A percentile compares a stretch with the other conserved stretches of the same genome.
Conservation (phyloP, 1,140 invertebrate species). For the Plutomurus gul region DNA sequence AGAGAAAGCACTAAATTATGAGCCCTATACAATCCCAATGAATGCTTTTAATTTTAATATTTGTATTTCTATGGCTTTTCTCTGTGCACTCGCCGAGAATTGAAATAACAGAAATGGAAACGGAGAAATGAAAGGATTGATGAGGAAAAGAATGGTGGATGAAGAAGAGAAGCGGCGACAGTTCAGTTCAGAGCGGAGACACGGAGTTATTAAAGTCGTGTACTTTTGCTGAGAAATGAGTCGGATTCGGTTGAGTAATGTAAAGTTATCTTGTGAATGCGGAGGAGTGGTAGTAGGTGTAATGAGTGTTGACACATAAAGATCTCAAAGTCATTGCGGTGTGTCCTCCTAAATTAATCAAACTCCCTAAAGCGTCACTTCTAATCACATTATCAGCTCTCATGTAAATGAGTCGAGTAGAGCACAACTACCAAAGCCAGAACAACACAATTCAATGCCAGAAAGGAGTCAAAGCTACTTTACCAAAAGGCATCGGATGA, state of each 20-base stretch:
- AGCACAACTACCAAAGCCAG: background rate
- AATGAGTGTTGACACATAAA: slow-evolving; percentile 47
- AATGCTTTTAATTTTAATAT: slow-evolving; percentile 29
- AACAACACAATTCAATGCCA: background rate
- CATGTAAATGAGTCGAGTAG: slow-evolving; percentile 42
- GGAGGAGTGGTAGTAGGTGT: slow-evolving; percentile 34
- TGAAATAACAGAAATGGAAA: background rate
- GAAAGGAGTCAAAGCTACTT: background rate
- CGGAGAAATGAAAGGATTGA: background rate
- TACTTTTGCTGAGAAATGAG: too few species aligned
- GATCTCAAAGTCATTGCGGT: slow-evolving; percentile 43
- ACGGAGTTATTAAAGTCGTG: too few species aligned
- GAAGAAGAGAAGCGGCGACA: background rate
- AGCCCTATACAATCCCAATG: background rate
- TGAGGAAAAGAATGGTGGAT: background rate
- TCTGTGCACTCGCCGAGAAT: too few species aligned
- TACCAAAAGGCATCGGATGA: background rate
- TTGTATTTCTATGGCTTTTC: background rate
- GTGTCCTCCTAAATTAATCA: slow-evolving; percentile 42
- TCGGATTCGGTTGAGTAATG: background rate
- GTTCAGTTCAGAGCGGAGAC: background rate
- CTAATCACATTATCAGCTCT: slow-evolving; percentile 44
- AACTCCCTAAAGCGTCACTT: slow-evolving; percentile 35
- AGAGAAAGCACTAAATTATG: background rate
- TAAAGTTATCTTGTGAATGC: slow-evolving; percentile 37